These are phyloP conservation scores for Cynaeus angustus DNA, from an alignment of 2,888 invertebrate species.

Conservation along the genomic window DNA sequence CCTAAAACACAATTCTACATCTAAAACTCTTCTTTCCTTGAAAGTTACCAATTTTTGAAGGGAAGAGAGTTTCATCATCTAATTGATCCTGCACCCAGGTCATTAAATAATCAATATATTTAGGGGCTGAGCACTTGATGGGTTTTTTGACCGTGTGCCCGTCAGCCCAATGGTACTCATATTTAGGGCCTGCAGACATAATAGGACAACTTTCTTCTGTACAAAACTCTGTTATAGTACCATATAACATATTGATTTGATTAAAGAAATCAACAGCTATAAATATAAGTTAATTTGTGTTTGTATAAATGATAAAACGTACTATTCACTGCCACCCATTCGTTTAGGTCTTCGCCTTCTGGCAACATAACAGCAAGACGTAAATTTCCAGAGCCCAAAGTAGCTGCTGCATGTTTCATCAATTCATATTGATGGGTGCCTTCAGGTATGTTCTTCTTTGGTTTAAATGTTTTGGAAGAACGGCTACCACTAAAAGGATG, in stretches of 20 bases:
- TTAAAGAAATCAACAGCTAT: constrained; percentile 99
- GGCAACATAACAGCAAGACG: constrained; percentile 96
- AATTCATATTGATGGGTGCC: constrained; percentile 99
- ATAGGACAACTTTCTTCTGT: constrained; percentile 97
- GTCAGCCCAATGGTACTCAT: constrained; percentile 99
- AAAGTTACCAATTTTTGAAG: constrained; percentile 92
- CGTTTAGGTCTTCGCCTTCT: constrained; percentile 99
- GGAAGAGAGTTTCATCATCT: constrained; percentile 98
- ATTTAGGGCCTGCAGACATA: constrained; percentile 99
- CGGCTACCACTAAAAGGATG: constrained; percentile 81
- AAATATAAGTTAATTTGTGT: constrained; percentile 61
- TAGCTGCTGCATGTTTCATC: constrained; percentile 99
- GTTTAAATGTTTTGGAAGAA: constrained; percentile 98
- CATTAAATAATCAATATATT: constrained; percentile 99
- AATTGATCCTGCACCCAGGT: constrained; percentile 99
- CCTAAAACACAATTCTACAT: constrained; percentile 73
- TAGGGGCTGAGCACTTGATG: constrained; percentile 98
- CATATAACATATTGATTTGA: constrained; percentile 99
- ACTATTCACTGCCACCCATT: constrained; percentile 99
- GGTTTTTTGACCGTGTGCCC: constrained; percentile 98
- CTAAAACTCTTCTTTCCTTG: background rate
- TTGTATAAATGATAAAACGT: constrained; percentile 69
- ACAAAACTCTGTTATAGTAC: constrained; percentile 99
- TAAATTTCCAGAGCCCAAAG: constrained; percentile 97
- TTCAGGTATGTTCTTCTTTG: constrained; percentile 98